phyloP scores from a whole-genome alignment of 2,888 invertebrate species.

The Colostygia pectinataria region DNA sequence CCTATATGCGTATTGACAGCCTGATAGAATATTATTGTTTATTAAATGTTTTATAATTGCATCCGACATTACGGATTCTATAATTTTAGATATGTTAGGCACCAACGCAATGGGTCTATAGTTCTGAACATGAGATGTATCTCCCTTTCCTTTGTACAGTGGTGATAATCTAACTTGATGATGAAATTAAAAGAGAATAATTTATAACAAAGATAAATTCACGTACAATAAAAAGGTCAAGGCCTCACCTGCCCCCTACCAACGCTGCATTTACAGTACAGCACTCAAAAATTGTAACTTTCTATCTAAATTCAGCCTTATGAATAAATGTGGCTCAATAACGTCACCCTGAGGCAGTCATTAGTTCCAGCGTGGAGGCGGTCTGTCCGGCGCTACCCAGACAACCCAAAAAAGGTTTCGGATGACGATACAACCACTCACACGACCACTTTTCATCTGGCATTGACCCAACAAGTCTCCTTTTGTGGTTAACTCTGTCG shows the following conservation, averaged over 20 bases:
- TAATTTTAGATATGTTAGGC: too few species aligned
- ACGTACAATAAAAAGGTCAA: too few species aligned
- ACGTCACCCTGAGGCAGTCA: conserved; percentile 63
- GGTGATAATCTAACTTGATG: too few species aligned
- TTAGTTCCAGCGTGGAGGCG: conserved; percentile 58
- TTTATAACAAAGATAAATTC: too few species aligned
- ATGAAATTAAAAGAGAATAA: too few species aligned
- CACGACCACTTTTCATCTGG: conserved; percentile 52
- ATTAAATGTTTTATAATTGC: too few species aligned
- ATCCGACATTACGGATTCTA: too few species aligned
- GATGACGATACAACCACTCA: conserved; percentile 59
- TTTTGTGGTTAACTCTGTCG: conserved; percentile 62
- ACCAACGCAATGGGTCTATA: too few species aligned
- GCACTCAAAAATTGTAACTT: background rate
- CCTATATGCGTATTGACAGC: too few species aligned
- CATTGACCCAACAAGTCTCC: conserved; percentile 68
- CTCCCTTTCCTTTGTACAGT: too few species aligned
- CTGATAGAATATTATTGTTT: too few species aligned
- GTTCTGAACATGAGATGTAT: too few species aligned
- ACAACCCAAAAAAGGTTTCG: conserved; percentile 62
- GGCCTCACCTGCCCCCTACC: background rate
- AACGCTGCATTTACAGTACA: background rate
- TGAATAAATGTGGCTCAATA: conserved; percentile 53
- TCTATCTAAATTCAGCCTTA: conserved; percentile 21
- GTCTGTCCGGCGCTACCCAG: conserved; percentile 54